phyloP scores from a whole-genome alignment of 2,113 vertebrate species.

The Globicephala melas region DNA sequence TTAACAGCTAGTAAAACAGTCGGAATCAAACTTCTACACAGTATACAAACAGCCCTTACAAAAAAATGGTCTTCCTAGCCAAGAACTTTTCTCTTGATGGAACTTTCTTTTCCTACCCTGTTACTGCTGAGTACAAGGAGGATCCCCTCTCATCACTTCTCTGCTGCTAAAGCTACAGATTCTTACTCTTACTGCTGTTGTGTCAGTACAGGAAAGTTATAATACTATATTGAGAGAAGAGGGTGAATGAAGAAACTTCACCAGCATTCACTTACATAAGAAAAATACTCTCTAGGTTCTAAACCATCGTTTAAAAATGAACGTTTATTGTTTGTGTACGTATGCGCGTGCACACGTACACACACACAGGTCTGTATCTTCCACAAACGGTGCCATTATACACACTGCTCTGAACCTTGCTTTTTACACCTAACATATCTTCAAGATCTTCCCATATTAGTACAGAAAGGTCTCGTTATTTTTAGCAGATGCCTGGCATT shows the following conservation, averaged over 20 bases:
- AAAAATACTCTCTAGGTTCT: not conserved
- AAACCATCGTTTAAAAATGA: not conserved
- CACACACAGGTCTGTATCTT: not conserved
- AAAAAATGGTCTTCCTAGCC: not conserved
- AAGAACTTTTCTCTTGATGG: not conserved
- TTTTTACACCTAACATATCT: not conserved
- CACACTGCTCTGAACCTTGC: not conserved
- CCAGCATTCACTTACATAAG: not conserved
- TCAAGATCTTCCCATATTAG: not conserved
- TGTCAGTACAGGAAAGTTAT: not conserved
- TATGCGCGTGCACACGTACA: not conserved
- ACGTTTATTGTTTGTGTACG: not conserved
- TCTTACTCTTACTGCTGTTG: not conserved
- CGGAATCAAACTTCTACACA: not conserved
- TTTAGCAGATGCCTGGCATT: constrained; percentile 5
- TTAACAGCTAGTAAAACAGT: not conserved
- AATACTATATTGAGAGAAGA: not conserved
- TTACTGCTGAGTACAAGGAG: not conserved
- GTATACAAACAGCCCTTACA: not conserved
- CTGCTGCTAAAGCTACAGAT: not conserved
- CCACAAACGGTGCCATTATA: not conserved
- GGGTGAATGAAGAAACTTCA: not conserved
- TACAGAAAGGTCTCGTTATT: not conserved
- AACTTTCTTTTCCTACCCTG: not conserved
- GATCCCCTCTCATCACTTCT: not conserved